Evolutionary conservation across 2,888 invertebrate species (phyloP).

Genomic region (Poecilus cupreus): DNA sequence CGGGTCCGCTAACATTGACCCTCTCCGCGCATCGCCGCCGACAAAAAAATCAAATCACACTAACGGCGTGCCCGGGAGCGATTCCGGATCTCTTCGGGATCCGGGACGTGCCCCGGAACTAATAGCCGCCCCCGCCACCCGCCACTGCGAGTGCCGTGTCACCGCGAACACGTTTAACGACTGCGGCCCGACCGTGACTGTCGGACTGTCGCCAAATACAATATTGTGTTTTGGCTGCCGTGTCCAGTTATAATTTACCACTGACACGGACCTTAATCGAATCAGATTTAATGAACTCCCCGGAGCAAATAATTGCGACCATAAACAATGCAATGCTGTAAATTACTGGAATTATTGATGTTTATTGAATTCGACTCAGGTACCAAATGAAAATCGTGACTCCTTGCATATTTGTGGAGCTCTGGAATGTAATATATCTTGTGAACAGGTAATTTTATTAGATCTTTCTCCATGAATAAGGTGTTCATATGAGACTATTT

Average conservation of each 20-base stretch:
- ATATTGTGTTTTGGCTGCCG: conserved; percentile 58
- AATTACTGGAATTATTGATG: conserved; percentile 55
- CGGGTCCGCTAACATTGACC: conserved; percentile 37
- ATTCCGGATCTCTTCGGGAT: conserved; percentile 27
- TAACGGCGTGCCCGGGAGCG: conserved; percentile 53
- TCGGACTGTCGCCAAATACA: conserved; percentile 55
- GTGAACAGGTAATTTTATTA: too few species aligned
- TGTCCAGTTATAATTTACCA: conserved; percentile 56
- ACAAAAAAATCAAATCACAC: conserved; percentile 58
- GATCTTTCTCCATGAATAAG: too few species aligned
- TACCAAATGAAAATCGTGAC: conserved; percentile 50
- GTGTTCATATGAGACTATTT: too few species aligned
- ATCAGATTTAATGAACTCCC: conserved; percentile 57
- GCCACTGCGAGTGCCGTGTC: not conserved
- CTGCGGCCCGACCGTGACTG: conserved; percentile 43
- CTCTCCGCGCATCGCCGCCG: conserved; percentile 46
- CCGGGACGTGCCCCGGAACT: conserved; percentile 54
- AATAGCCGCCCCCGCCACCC: conserved; percentile 34
- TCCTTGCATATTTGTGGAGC: not conserved
- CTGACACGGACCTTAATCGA: conserved; percentile 57
- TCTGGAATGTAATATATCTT: not conserved
- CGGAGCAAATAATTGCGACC: conserved; percentile 54
- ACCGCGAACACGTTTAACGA: conserved; percentile 36
- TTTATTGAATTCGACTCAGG: conserved; percentile 51
- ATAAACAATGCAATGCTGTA: conserved; percentile 56